Conservation (phyloP, 2,888 invertebrate genomes). For the Chironomus tentans region DNA sequence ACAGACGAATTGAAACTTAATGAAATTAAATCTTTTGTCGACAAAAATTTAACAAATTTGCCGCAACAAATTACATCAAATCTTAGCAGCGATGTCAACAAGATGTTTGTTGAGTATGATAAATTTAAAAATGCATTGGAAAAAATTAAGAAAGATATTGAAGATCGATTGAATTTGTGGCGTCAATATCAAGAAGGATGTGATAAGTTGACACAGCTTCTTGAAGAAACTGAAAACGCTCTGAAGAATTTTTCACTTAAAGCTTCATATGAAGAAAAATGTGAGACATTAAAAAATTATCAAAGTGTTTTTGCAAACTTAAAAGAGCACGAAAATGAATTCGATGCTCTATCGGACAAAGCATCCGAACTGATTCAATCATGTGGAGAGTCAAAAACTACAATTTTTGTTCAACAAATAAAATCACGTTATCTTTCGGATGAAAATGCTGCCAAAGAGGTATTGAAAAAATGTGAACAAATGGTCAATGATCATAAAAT, state of each 20-base stretch:
- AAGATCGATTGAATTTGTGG: conserved; percentile 83
- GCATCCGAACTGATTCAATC: conserved; percentile 76
- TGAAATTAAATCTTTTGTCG: conserved; percentile 63
- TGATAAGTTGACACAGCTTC: conserved; percentile 72
- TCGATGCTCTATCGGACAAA: conserved; percentile 78
- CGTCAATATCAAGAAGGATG: conserved; percentile 79
- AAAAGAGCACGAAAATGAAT: conserved; percentile 69
- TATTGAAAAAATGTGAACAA: conserved; percentile 86
- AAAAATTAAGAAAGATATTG: conserved; percentile 69
- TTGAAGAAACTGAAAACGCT: conserved; percentile 74
- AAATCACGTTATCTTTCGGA: conserved; percentile 84
- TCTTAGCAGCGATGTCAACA: conserved; percentile 70
- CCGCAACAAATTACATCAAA: conserved; percentile 76
- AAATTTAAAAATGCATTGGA: conserved; percentile 68
- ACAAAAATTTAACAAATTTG: conserved; percentile 56
- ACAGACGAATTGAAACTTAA: conserved; percentile 71
- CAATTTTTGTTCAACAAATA: conserved; percentile 81
- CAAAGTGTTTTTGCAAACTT: conserved; percentile 52
- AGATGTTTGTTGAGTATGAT: conserved; percentile 73
- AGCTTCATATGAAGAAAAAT: conserved; percentile 79
- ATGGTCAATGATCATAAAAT: conserved; percentile 70
- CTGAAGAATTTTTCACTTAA: conserved; percentile 77
- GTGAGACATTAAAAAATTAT: conserved; percentile 80
- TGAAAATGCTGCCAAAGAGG: conserved; percentile 79
- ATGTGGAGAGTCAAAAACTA: conserved; percentile 77